Percentiles rank a stretch among this genome's conserved stretches.
These are phyloP conservation scores for Chloroceryle inda DNA, from an alignment of 2,797 vertebrate genomes.

Conservation along the genomic window DNA sequence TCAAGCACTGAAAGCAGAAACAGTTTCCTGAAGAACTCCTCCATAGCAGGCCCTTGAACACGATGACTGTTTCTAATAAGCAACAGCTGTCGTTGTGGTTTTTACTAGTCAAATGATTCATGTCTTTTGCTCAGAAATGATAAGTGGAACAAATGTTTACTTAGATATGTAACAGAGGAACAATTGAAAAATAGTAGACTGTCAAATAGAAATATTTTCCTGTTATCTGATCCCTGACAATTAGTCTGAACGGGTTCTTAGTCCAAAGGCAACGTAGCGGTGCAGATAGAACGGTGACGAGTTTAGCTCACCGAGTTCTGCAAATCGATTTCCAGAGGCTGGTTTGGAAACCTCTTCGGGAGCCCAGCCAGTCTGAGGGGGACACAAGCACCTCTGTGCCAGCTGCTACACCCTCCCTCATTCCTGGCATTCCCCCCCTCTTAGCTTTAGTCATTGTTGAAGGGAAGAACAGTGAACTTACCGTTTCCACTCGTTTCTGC, in stretches of 20 bases:
- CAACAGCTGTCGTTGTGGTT: constrained; percentile 93
- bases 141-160: constrained; percentile 91
- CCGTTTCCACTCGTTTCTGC: not conserved
- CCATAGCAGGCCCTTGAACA: constrained; percentile 86
- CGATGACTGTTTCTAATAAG: constrained; percentile 92
- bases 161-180: constrained; percentile 85
- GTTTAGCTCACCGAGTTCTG: not conserved
- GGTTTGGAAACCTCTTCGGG: not conserved
- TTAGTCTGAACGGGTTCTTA: constrained; percentile 66
- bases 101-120: constrained; percentile 87
- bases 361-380: not conserved
- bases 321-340: not conserved
- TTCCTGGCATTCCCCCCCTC: not conserved
- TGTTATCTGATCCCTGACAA: constrained; percentile 78
- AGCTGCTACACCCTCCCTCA: not conserved
- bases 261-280: not conserved
- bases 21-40: constrained; percentile 86
- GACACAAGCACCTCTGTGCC: not conserved
- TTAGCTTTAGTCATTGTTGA: not conserved
- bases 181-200: constrained; percentile 77
- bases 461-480: not conserved
- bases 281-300: not conserved
- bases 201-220: constrained; percentile 79
- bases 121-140: constrained; percentile 87
- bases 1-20: constrained; percentile 80